A percentile compares a stretch with the other conserved stretches of the same genome.
Evolutionary conservation across 2,113 vertebrate genomes (phyloP).

Genomic region (Aplodontia rufa): DNA sequence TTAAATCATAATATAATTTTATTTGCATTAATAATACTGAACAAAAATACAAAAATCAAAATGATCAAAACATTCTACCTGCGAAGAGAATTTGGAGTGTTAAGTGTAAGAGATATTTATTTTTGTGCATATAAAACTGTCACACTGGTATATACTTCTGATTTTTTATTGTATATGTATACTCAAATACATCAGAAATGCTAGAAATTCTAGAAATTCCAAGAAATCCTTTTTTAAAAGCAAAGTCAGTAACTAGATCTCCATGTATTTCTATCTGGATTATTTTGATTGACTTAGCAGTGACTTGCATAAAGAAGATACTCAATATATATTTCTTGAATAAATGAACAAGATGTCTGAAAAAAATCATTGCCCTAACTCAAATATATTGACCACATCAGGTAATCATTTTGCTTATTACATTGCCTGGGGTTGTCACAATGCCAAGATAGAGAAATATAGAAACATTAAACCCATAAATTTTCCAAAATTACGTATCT

Average conservation of each 20-base stretch:
- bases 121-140: background rate
- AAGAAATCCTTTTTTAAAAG: background rate
- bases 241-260: slow-evolving; percentile 1
- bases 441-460: background rate
- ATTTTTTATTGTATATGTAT: slow-evolving; percentile 4
- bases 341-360: background rate
- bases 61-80: background rate
- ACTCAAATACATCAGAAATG: background rate
- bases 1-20: slow-evolving; percentile 35
- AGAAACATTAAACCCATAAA: slow-evolving; percentile 12
- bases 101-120: slow-evolving; percentile 3
- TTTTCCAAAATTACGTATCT: slow-evolving; percentile 5
- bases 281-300: slow-evolving; percentile 8
- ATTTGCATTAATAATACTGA: slow-evolving; percentile 34
- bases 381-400: background rate
- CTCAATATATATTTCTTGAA: background rate
- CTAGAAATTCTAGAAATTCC: too few relatives aligned
- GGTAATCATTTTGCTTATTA: background rate
- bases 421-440: background rate
- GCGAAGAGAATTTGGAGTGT: background rate
- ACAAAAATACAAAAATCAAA: slow-evolving; percentile 36
- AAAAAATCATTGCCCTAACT: slow-evolving; percentile 28
- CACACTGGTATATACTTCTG: background rate
- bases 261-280: background rate
- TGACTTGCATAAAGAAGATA: slow-evolving; percentile 3